Conservation (phyloP, 2,113 vertebrate species). For the Mirounga angustirostris region DNA sequence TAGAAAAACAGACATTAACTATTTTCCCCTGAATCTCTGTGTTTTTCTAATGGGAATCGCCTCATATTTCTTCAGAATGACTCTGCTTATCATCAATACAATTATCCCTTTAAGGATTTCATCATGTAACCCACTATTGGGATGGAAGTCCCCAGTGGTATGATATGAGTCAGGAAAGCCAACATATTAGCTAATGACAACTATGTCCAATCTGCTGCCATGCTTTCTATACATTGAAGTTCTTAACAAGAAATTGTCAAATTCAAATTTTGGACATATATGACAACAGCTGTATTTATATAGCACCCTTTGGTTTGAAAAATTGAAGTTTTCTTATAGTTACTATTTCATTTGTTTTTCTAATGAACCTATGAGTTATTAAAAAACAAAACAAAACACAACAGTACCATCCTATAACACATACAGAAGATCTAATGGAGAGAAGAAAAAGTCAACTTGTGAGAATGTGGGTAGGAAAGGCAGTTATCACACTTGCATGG, state of each 20-base stretch:
- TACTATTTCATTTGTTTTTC: background rate
- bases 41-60: background rate
- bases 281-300: background rate
- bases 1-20: background rate
- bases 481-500: background rate
- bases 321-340: background rate
- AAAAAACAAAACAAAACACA: background rate
- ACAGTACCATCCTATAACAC: background rate
- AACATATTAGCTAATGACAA: background rate
- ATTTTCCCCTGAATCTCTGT: background rate
- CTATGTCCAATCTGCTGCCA: background rate
- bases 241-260: constrained; percentile 28
- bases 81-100: background rate
- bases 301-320: background rate
- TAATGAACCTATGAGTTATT: background rate
- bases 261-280: background rate
- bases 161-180: constrained; percentile 14
- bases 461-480: background rate
- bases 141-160: background rate
- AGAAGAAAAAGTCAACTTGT: background rate
- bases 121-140: background rate
- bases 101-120: background rate
- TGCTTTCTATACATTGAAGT: background rate
- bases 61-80: background rate
- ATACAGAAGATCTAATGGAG: background rate